These are phyloP conservation scores for Tapirus terrestris DNA, from an alignment of 2,113 vertebrate genomes.

Conservation along the genomic window DNA sequence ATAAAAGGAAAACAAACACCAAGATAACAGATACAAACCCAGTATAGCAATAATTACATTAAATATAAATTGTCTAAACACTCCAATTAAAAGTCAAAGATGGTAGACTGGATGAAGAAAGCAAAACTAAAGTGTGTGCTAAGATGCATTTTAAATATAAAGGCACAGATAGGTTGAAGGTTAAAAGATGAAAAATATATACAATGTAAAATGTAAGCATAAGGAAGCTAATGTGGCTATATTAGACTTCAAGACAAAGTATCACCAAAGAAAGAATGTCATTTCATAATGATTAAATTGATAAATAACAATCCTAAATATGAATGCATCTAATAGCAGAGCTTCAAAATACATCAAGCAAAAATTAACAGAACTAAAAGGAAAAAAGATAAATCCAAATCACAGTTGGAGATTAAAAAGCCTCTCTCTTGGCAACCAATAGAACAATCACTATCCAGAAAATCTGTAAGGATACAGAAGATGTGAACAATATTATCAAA, in stretches of 20 bases:
- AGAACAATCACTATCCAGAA: neutral
- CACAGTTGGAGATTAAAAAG: neutral
- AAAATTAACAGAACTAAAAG: neutral
- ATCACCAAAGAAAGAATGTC: neutral
- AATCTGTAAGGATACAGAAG: neutral
- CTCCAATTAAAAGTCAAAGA: constrained; percentile 16
- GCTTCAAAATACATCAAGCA: neutral
- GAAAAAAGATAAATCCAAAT: neutral
- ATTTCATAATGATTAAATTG: neutral
- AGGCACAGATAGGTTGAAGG: neutral
- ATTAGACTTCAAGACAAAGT: neutral
- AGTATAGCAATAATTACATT: neutral
- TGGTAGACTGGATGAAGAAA: neutral
- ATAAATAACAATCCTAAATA: neutral
- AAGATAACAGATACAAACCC: neutral
- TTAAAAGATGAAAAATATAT: constrained; percentile 18
- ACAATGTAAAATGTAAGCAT: neutral
- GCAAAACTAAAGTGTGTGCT: neutral
- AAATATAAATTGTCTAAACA: constrained; percentile 50
- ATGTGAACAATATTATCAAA: neutral
- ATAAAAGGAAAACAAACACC: neutral
- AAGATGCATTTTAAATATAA: neutral
- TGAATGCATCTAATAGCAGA: neutral
- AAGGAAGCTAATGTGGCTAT: neutral
- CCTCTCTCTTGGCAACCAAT: neutral